phyloP scores from a whole-genome alignment of 2,888 invertebrate genomes.

The Heliothis peltigera region DNA sequence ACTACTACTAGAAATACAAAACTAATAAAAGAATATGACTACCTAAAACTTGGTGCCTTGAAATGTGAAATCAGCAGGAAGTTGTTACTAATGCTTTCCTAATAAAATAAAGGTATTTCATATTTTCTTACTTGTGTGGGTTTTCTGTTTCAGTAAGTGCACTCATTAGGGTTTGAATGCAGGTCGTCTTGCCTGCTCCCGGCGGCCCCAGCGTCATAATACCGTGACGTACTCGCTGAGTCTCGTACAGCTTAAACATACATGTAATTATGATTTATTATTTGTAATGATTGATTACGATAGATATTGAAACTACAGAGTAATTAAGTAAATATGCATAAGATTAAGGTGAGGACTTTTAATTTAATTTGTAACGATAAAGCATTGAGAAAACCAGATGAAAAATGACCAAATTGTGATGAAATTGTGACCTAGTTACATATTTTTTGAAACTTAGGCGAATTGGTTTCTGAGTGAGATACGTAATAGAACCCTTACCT shows the following conservation, averaged over 20 bases:
- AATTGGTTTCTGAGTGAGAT: too few relatives aligned
- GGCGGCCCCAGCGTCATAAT: constrained; percentile 99
- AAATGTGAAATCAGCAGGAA: too few relatives aligned
- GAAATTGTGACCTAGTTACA: too few relatives aligned
- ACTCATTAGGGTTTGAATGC: constrained; percentile 97
- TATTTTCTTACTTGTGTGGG: constrained; percentile 91
- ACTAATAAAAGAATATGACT: too few relatives aligned
- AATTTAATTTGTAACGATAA: too few relatives aligned
- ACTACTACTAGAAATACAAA: too few relatives aligned
- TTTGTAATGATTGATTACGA: not conserved
- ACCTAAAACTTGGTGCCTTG: too few relatives aligned
- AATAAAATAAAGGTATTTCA: not conserved
- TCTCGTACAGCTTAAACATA: constrained; percentile 94
- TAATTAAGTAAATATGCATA: too few relatives aligned
- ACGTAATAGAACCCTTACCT: constrained; percentile 83
- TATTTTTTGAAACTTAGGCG: too few relatives aligned
- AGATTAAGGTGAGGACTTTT: too few relatives aligned
- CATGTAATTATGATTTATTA: not conserved
- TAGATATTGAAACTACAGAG: not conserved
- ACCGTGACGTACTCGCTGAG: constrained; percentile 98
- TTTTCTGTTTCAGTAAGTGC: constrained; percentile 96
- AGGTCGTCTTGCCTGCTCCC: constrained; percentile 98
- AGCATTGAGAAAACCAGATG: too few relatives aligned
- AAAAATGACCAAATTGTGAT: too few relatives aligned
- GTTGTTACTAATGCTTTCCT: not conserved